Base-by-base conservation (phyloP, 2,888 invertebrate species). In the Dynastes tityus region DNA sequence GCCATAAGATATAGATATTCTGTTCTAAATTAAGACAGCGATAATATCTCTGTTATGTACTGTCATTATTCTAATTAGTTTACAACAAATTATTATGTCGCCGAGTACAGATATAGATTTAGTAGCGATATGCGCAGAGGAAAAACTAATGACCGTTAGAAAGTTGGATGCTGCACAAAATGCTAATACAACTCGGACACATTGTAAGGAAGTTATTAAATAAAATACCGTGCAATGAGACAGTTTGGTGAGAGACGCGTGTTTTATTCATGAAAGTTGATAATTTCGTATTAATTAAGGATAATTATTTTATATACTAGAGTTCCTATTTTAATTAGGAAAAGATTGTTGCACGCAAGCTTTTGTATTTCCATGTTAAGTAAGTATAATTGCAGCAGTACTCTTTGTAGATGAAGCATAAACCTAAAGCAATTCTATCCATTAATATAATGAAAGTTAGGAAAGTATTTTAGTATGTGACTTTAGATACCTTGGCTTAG, bases 21-120 rank as follows among this genome's bases (percentile, higher is more conserved):
- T 22, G 27, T 22, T 27, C 49, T 45, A 67, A 65, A 49, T 67
- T 45, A 45, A 67, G 3, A 1, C 16, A 49, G 49, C 45, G 67
- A 67, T 67, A 67, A 45, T 67, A 67, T 67, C 67, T 45, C n/a
- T 22, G 9, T 22, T 11, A 9, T 40, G 16, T 16, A 40, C 65
- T 22, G 67, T 67, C 49, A 67, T 45, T 67, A 67, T 67, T 67
- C 45, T 67, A 67, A 67, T 67, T 67, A 67, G 45, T 67, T 67
- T 67, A 49, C 67, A 49, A 45, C 67, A 49, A 67, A n/a, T 49
- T 27, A 67, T 67, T 49, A 49, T 49, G 45, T 67, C 49, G 67
- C 22, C 49, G 6, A 6, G 13, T 11, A 37, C 11, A 22, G 67
- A 67, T 67, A 63, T 13, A 45, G 45, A 49, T 22, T 67, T 32